These are phyloP conservation scores for Lampris incognitus DNA, from an alignment of 2,113 vertebrate genomes.

Conservation along the genomic window DNA sequence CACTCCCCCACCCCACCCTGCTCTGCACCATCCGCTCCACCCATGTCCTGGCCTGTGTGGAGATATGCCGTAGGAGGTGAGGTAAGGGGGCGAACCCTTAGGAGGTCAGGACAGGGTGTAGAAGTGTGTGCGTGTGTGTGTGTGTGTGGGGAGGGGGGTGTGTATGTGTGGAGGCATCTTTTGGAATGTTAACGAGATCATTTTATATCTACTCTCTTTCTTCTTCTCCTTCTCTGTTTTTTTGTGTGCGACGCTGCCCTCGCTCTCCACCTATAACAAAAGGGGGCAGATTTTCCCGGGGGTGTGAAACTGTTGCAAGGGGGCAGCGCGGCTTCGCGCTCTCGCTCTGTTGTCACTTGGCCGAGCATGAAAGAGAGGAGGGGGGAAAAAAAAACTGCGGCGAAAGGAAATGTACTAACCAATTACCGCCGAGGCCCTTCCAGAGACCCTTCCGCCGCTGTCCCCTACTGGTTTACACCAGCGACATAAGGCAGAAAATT, in stretches of 20 bases:
- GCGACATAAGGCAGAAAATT: slow-evolving; percentile 76
- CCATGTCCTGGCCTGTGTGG: slow-evolving; percentile 45
- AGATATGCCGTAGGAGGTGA: slow-evolving; percentile 62
- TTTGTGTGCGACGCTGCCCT: slow-evolving; percentile 25
- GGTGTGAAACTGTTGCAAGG: slow-evolving; percentile 69
- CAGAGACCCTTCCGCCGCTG: slow-evolving; percentile 56
- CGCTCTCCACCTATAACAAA: slow-evolving; percentile 68
- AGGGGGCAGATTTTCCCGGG: slow-evolving; percentile 47
- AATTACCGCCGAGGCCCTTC: slow-evolving; percentile 73
- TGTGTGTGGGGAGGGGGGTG: not conserved
- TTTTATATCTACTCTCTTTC: slow-evolving; percentile 70
- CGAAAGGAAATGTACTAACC: slow-evolving; percentile 75
- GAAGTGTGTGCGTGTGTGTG: not conserved
- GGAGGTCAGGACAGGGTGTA: slow-evolving; percentile 24
- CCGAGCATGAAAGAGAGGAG: slow-evolving; percentile 75
- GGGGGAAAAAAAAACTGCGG: slow-evolving; percentile 60
- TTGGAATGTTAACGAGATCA: slow-evolving; percentile 86
- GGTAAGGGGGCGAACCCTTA: not conserved
- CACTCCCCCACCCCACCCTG: not conserved
- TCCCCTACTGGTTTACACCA: slow-evolving; percentile 60
- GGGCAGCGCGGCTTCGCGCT: slow-evolving; percentile 69
- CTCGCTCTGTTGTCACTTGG: slow-evolving; percentile 80
- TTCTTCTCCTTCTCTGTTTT: slow-evolving; percentile 23
- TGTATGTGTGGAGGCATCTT: slow-evolving; percentile 62
- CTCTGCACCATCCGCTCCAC: slow-evolving; percentile 55